Evolutionary conservation across 2,113 vertebrate species (phyloP).

Genomic region (Tympanuchus pallidicinctus): DNA sequence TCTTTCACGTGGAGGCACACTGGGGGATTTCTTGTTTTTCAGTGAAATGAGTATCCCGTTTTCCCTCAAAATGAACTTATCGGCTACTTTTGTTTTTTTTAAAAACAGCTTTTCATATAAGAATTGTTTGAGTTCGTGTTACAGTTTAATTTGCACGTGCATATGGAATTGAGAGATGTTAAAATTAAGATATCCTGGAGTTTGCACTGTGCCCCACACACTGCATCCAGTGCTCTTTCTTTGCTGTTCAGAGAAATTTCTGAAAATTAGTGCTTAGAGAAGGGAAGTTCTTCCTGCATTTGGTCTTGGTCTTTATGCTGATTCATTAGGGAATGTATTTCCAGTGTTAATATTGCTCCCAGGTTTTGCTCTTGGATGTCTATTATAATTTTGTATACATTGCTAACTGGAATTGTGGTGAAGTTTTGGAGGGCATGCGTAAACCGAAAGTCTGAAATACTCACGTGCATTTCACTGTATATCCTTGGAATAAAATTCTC

Average conservation of each 20-base stretch:
- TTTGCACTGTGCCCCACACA: fast-evolving
- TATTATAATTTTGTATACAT: background rate
- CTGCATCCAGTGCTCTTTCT: fast-evolving
- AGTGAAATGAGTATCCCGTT: background rate
- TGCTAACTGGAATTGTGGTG: background rate
- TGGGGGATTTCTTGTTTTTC: background rate
- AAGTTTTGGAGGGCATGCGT: fast-evolving
- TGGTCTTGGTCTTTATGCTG: background rate
- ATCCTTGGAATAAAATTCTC: background rate
- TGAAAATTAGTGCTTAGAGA: background rate
- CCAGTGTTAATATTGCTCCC: background rate
- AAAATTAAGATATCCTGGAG: background rate
- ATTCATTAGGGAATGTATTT: background rate
- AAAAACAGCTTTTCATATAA: background rate
- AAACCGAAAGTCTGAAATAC: background rate
- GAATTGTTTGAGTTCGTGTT: background rate
- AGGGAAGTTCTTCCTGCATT: background rate
- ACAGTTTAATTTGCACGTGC: background rate
- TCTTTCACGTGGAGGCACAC: fast-evolving
- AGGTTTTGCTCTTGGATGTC: background rate
- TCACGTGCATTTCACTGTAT: background rate
- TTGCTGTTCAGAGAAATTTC: background rate
- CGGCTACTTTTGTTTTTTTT: background rate
- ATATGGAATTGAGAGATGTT: background rate
- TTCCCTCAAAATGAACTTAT: background rate